Conservation (phyloP, 2,888 invertebrate species). For the Ceraclea dissimilis region DNA sequence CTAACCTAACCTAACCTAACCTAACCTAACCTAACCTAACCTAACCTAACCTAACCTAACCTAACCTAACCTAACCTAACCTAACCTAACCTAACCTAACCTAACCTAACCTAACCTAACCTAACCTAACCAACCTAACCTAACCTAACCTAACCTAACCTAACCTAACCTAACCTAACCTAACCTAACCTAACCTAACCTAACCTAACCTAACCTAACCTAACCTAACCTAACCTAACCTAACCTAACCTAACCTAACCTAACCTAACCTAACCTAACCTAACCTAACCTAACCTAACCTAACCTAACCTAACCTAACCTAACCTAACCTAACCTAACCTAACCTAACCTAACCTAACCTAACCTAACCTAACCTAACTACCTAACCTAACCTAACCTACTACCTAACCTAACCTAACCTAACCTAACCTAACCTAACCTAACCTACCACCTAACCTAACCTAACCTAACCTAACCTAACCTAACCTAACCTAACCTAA, state of each 20-base stretch:
- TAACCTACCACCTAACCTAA: too few species aligned
- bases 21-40: neutral
- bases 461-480: neutral
- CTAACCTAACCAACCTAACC: too few species aligned
- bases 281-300: neutral
- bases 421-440: neutral
- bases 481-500: neutral
- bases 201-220: neutral
- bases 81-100: neutral
- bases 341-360: neutral
- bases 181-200: neutral
- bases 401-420: neutral
- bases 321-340: neutral
- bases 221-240: neutral
- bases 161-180: neutral
- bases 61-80: neutral
- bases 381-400: neutral
- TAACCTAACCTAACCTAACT: neutral
- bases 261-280: neutral
- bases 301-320: neutral
- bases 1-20: neutral
- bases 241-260: neutral
- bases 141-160: neutral
- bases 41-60: neutral
- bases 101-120: neutral